Evolutionary conservation across 2,113 vertebrate species (phyloP).

Genomic region (Proterorhinus semilunaris): DNA sequence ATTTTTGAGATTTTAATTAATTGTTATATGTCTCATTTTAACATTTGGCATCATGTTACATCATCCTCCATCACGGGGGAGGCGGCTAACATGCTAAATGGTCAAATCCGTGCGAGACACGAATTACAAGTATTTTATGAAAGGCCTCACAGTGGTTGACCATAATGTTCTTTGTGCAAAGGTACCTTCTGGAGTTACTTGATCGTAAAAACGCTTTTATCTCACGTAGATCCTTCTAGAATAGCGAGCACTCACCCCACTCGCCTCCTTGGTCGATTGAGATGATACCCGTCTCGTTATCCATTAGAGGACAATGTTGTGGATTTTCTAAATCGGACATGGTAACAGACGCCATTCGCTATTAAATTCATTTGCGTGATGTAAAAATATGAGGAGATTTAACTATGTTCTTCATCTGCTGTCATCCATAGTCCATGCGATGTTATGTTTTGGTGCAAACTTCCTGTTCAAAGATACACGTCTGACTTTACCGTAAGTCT

Average conservation of each 20-base stretch:
- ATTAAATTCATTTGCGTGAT: slow-evolving; percentile 64
- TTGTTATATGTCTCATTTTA: slow-evolving; percentile 1
- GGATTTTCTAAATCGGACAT: slow-evolving; percentile 58
- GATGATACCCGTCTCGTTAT: slow-evolving; percentile 46
- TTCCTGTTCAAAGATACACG: slow-evolving; percentile 64
- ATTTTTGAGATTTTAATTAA: not conserved
- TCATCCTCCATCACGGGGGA: slow-evolving; percentile 34
- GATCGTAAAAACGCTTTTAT: not conserved
- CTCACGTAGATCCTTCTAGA: slow-evolving; percentile 1
- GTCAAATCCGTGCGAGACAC: not conserved
- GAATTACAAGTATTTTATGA: not conserved
- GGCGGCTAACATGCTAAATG: slow-evolving; percentile 32
- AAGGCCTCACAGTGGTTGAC: not conserved
- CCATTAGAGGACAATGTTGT: slow-evolving; percentile 40
- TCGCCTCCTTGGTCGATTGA: slow-evolving; percentile 75
- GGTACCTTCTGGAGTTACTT: too few species aligned
- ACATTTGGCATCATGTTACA: slow-evolving; percentile 19
- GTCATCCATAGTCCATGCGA: not conserved
- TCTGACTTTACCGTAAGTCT: slow-evolving; percentile 49
- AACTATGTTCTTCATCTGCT: not conserved
- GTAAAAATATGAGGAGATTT: not conserved
- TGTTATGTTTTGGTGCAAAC: not conserved
- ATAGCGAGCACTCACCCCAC: slow-evolving; percentile 67
- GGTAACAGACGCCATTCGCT: slow-evolving; percentile 62
- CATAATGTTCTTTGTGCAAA: not conserved